Evolutionary conservation across 2,797 vertebrate species (phyloP), one percentile per base, ranked within the genome.

Genomic region (Typhlichthys subterraneus): DNA sequence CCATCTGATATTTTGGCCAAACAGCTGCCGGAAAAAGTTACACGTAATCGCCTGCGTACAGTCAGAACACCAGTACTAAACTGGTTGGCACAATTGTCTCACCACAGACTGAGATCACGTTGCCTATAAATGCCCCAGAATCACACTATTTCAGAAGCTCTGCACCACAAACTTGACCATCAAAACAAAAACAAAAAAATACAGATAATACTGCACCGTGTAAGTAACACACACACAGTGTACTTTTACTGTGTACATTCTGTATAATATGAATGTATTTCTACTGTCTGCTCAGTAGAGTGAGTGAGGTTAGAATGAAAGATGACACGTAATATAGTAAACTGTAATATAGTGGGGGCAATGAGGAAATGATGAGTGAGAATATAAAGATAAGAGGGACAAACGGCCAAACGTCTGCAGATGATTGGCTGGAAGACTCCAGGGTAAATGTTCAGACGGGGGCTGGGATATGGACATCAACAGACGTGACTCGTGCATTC

Each of bases 381-480:
- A 42, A 42, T 9, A 42, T 6, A 42, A 6, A 4, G 10, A 46
- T 12, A 15, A 19, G 50, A 47, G n/a, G 8, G 15, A 31, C 15
- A 15, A 52, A 54, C 6, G 13, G 7, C 7, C 14, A 8, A 19
- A 45, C 8, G 77, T 74, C 47, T 56, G 57, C 63, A 65, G 73
- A 74, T 74, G 69, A 33, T 69, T 63, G 53, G 67, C 51, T 63
- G 70, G 73, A 80, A 67, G 67, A 69, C 53, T 63, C 46, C 11
- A 38, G 58, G 70, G 69, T 63, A 42, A 42, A 42, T 8, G 38
- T 9, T 7, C 38, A 42, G 7, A 42, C 6, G 2, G 33, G 33
- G 54, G 52, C 67, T 48, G 72, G 53, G 81, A 80, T 77, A 72
- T 75, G 77, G 80, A 53, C 7, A 63, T 69, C 62, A 10, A 1